phyloP scores from a whole-genome alignment of 2,797 vertebrate species.

The Buceros bicornis region DNA sequence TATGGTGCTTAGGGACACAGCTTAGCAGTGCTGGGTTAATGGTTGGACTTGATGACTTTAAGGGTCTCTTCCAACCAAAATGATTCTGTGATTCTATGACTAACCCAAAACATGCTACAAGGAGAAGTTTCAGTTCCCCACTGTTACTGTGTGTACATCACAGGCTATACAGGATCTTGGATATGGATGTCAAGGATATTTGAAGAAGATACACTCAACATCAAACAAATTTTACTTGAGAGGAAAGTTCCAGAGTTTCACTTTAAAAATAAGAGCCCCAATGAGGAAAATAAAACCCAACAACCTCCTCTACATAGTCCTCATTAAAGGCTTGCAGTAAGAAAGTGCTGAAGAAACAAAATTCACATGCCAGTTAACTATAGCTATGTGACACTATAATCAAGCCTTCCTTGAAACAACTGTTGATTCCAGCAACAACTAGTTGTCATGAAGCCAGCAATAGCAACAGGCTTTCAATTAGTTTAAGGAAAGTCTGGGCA shows the following conservation, averaged over 20 bases:
- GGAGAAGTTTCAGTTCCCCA: background rate
- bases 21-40: too few species aligned
- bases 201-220: background rate
- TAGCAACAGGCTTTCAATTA: background rate
- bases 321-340: background rate
- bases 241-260: constrained; percentile 18
- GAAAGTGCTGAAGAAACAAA: constrained; percentile 13
- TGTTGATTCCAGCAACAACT: background rate
- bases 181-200: background rate
- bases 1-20: too few species aligned
- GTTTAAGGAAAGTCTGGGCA: background rate
- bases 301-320: background rate
- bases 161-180: background rate
- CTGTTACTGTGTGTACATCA: background rate
- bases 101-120: background rate
- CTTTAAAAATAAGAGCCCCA: background rate
- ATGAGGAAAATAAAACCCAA: background rate
- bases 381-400: constrained; percentile 1
- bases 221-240: background rate
- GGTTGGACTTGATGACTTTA: too few species aligned
- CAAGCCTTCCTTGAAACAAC: constrained; percentile 15
- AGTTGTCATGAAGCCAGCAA: background rate
- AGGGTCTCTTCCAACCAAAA: too few species aligned
- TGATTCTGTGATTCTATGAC: background rate
- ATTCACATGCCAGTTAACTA: constrained; percentile 30